Evolutionary conservation across 2,113 vertebrate species (phyloP).

Genomic region (Alexandromys fortis): DNA sequence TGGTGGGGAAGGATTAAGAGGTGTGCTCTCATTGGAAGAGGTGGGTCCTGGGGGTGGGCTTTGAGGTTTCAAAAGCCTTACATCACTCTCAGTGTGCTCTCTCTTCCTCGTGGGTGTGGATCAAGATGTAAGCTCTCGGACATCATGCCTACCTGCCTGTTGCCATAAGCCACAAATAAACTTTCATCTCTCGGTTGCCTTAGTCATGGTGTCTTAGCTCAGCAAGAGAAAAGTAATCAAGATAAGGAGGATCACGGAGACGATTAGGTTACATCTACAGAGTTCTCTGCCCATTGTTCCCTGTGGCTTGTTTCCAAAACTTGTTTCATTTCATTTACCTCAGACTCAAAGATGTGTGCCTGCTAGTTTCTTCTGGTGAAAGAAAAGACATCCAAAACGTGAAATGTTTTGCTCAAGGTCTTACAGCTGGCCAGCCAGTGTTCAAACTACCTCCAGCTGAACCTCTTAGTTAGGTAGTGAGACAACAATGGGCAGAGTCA

Average conservation of each 20-base stretch:
- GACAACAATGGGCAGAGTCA: background rate
- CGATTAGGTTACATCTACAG: background rate
- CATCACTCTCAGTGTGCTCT: too few species aligned
- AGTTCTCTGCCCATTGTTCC: background rate
- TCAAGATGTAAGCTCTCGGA: background rate
- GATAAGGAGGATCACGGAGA: background rate
- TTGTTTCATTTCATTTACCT: background rate
- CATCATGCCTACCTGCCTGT: background rate
- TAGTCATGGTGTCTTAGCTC: background rate
- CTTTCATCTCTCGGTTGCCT: background rate
- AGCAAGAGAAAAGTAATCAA: background rate
- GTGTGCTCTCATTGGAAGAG: background rate
- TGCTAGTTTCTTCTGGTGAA: conserved; percentile 1
- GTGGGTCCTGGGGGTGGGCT: background rate
- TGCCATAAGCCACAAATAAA: background rate
- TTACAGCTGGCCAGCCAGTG: background rate
- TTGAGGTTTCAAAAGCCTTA: background rate
- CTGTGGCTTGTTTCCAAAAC: conserved; percentile 3
- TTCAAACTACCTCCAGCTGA: background rate
- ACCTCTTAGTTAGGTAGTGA: background rate
- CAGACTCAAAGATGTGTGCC: background rate
- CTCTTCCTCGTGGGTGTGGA: background rate
- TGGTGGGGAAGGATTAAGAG: background rate
- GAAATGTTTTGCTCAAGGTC: background rate
- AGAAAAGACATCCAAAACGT: background rate